Conservation (phyloP, 1,140 invertebrate genomes). For the Chrysoperla carnea region DNA sequence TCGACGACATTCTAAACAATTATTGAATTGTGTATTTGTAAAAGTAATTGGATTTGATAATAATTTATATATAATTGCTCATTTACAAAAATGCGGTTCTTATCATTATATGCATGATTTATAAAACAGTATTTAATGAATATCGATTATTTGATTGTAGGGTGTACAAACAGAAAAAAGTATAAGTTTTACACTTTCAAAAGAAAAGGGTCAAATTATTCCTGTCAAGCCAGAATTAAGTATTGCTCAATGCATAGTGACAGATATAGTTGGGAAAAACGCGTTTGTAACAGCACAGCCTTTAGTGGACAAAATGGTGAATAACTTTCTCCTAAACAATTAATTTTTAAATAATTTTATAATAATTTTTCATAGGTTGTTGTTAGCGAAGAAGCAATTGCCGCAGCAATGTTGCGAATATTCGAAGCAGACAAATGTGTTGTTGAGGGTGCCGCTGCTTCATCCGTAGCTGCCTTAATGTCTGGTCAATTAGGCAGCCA, state of each 20-base stretch:
- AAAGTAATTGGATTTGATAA: too few species aligned
- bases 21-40: too few species aligned
- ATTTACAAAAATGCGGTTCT: too few species aligned
- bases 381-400: constrained; percentile 40
- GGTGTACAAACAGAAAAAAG: constrained; percentile 48
- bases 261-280: constrained; percentile 48
- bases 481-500: constrained; percentile 45
- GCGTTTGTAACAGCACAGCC: constrained; percentile 37
- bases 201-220: constrained; percentile 35
- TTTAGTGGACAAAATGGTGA: constrained; percentile 44
- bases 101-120: too few species aligned
- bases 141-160: constrained; percentile 26
- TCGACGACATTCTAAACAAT: too few species aligned
- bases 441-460: constrained; percentile 53
- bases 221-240: constrained; percentile 29
- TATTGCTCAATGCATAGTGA: constrained; percentile 47
- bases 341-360: not conserved
- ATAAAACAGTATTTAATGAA: too few species aligned
- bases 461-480: constrained; percentile 46
- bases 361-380: constrained; percentile 16
- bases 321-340: not conserved
- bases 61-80: too few species aligned
- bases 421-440: constrained; percentile 51
- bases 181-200: constrained; percentile 38
- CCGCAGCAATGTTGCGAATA: constrained; percentile 45